phyloP scores from a whole-genome alignment of 2,888 invertebrate genomes.

The Ashinkailepas kermadecensis region DNA sequence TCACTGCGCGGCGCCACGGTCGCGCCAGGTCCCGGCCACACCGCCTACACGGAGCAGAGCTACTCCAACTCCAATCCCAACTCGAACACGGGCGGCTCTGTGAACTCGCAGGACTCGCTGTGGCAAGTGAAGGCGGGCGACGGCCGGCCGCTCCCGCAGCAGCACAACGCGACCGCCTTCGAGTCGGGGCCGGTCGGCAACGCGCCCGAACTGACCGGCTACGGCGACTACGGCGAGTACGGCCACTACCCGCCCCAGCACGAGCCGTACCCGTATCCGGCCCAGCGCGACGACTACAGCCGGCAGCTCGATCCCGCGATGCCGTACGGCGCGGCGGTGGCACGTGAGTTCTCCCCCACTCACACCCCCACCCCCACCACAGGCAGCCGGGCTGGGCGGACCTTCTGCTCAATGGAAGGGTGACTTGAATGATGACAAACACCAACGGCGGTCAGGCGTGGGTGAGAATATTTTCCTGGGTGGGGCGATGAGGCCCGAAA shows the following conservation, averaged over 20 bases:
- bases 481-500: no score
- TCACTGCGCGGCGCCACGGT: constrained; percentile 46
- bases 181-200: constrained; percentile 51
- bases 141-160: constrained; percentile 51
- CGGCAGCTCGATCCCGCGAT: constrained; percentile 59
- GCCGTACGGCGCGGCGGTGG: background rate
- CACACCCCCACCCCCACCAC: no score
- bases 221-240: constrained; percentile 80
- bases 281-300: constrained; percentile 55
- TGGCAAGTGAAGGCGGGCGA: constrained; percentile 70
- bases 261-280: constrained; percentile 50
- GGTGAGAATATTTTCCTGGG: no score
- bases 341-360: constrained; percentile 42
- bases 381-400: constrained; percentile 43
- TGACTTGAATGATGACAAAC: no score
- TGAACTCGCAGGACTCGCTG: constrained; percentile 86
- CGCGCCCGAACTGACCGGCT: constrained; percentile 52
- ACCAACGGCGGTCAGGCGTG: no score
- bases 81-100: constrained; percentile 81
- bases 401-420: no score
- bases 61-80: constrained; percentile 87
- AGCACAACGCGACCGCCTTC: constrained; percentile 59
- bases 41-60: constrained; percentile 83
- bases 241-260: constrained; percentile 62
- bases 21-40: constrained; percentile 70